Percentiles rank a stretch among this genome's conserved stretches.
phyloP scores from a whole-genome alignment of 2,888 invertebrate species.

The Drosophila maculinotata region DNA sequence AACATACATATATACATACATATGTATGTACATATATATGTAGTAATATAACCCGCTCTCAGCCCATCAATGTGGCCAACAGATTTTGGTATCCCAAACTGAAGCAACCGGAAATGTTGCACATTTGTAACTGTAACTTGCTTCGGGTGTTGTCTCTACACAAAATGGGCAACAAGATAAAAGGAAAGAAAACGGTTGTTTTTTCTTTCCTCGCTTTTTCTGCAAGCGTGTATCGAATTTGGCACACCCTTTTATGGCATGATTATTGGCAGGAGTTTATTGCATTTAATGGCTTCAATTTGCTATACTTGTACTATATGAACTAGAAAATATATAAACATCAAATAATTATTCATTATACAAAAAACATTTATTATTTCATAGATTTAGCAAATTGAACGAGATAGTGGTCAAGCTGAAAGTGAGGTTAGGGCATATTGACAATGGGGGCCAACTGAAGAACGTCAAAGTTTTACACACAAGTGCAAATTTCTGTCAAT shows the following conservation, averaged over 20 bases:
- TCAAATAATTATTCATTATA: too few species aligned
- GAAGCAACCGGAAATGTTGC: slow-evolving; percentile 75
- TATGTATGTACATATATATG: slow-evolving; percentile 8
- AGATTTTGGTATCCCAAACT: slow-evolving; percentile 75
- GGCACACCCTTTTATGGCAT: slow-evolving; percentile 37
- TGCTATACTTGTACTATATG: slow-evolving; percentile 3
- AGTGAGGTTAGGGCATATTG: slow-evolving; percentile 12
- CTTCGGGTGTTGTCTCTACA: slow-evolving; percentile 37
- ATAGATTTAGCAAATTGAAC: not conserved
- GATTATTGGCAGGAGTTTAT: not conserved
- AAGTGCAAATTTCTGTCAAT: slow-evolving; percentile 77
- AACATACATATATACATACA: slow-evolving; percentile 12
- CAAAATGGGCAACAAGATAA: slow-evolving; percentile 42
- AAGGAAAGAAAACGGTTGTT: slow-evolving; percentile 36
- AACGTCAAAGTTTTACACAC: slow-evolving; percentile 64
- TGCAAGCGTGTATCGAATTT: slow-evolving; percentile 36
- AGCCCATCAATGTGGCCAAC: slow-evolving; percentile 70
- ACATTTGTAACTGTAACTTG: slow-evolving; percentile 75
- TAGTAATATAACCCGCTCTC: slow-evolving; percentile 37
- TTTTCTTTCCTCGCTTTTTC: not conserved
- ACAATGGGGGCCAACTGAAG: slow-evolving; percentile 9
- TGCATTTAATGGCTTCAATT: slow-evolving; percentile 38
- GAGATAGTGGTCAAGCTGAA: not conserved
- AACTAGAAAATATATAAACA: not conserved
- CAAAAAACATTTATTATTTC: too few species aligned